Evolutionary conservation across 2,888 invertebrate genomes (phyloP), one percentile per base, ranked within the genome.

Genomic region (Tenodera sinensis): DNA sequence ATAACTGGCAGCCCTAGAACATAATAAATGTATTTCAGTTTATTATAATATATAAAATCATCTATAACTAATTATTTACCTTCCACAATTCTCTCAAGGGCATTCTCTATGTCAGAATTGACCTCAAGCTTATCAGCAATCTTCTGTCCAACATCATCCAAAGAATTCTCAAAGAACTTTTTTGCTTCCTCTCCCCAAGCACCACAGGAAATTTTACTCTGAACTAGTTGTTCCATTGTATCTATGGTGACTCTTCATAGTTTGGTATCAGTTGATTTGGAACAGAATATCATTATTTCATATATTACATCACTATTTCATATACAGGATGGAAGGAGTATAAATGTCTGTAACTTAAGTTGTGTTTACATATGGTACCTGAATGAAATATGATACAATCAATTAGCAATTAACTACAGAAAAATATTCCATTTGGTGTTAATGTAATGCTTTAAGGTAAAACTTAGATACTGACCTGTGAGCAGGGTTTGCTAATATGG

Each of bases 31-130:
- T 34, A 34, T 7, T 34, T 34, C 42, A 42, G 12, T 42, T 42
- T 12, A 42, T 42, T 12, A 42, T 94, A 92, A 97, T 98, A 91
- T 30, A 30, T 30, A 30, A 30, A 2, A 30, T 2, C 30, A 30
- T 97, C 97, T 91, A 97, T 98, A 91, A 97, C 97, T 0, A 97
- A 97, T 91, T 96, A 96, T 12, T 94, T 93, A 2, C 97, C 97
- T 91, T 95, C 94, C 0, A 96, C 95, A 9, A 98, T 96, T 91
- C 94, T 94, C 87, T 95, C 94, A 89, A 97, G 95, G 9, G 96
- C 96, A 90, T 94, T 93, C 1, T 95, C 94, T 8, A 96, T 95
- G 91, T 96, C 94, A 85, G 95, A 94, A 0, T 95, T 94, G 0
- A 95, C 93, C 92, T 96, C 95, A 92, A 97, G 96, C 91, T 95